phyloP scores from a whole-genome alignment of 1,140 invertebrate genomes.

The Bathynomus jamesi region DNA sequence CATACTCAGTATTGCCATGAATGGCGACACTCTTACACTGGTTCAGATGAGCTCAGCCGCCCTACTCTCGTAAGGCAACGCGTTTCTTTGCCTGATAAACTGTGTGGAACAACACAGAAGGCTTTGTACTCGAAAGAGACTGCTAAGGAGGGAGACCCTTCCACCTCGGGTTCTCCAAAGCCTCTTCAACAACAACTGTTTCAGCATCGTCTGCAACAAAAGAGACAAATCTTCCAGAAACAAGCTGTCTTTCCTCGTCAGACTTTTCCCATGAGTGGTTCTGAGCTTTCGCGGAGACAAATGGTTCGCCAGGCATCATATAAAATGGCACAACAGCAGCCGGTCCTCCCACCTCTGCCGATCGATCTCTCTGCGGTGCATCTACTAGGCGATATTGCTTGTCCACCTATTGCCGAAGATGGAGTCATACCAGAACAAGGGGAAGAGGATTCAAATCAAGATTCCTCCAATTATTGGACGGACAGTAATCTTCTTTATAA shows the following conservation, averaged over 20 bases:
- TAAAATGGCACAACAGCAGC: slow-evolving; percentile 61
- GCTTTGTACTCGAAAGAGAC: slow-evolving; percentile 15
- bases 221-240: slow-evolving; percentile 69
- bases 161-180: slow-evolving; percentile 14
- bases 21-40: slow-evolving; percentile 30
- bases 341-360: slow-evolving; percentile 53
- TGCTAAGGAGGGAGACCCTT: slow-evolving; percentile 15
- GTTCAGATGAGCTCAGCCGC: slow-evolving; percentile 26
- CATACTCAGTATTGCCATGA: slow-evolving; percentile 21
- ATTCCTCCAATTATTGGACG: not conserved
- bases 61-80: slow-evolving; percentile 22
- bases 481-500: not conserved
- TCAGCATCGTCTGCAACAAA: slow-evolving; percentile 69
- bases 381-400: slow-evolving; percentile 26
- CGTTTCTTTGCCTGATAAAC: slow-evolving; percentile 24
- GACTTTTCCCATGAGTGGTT: slow-evolving; percentile 36
- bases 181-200: slow-evolving; percentile 63
- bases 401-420: slow-evolving; percentile 39
- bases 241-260: slow-evolving; percentile 57
- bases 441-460: slow-evolving; percentile 9
- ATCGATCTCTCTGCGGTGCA: slow-evolving; percentile 40
- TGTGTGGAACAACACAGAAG: slow-evolving; percentile 19
- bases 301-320: slow-evolving; percentile 69
- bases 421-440: slow-evolving; percentile 13
- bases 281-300: slow-evolving; percentile 54